Conservation (phyloP, 2,113 vertebrate genomes). For the Lanius collurio region DNA sequence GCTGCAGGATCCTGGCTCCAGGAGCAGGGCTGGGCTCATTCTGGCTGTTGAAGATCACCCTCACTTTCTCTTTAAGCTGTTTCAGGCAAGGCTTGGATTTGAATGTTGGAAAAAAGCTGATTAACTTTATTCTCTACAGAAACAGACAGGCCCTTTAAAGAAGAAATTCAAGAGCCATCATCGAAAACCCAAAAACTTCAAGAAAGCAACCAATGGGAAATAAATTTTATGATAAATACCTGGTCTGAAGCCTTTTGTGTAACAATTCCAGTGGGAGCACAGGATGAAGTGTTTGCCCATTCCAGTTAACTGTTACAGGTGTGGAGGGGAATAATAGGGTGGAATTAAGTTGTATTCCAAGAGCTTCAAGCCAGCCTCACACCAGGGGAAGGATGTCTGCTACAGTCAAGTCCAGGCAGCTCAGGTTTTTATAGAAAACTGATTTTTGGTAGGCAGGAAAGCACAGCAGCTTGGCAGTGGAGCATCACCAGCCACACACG, state of each 20-base stretch:
- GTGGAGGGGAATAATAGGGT: fast-evolving
- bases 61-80: background rate
- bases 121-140: slow-evolving; percentile 20
- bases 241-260: background rate
- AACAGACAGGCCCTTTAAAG: slow-evolving; percentile 31
- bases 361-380: background rate
- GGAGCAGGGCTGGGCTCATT: background rate
- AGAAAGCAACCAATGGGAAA: background rate
- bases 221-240: background rate
- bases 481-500: background rate
- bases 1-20: background rate
- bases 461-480: background rate
- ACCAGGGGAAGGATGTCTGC: background rate
- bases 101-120: background rate
- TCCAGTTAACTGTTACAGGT: background rate
- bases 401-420: background rate
- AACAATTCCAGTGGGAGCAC: background rate
- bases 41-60: background rate
- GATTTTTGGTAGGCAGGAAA: background rate
- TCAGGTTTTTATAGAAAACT: background rate
- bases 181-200: slow-evolving; percentile 39
- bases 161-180: slow-evolving; percentile 64
- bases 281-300: background rate
- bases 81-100: background rate
- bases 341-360: background rate